Conservation (phyloP, 2,113 vertebrate genomes). For the Sus scrofa region T2T-Sscrofa CM000824.6:121680001-121680500, state of each 20-base stretch:
- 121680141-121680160: not conserved
- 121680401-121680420: not conserved
- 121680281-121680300: not conserved
- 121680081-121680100: not conserved
- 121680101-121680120: not conserved
- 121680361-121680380: not conserved
- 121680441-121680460: not conserved
- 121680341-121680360: not conserved
- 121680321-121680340: not conserved
- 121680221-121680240: not conserved
- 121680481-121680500: not conserved
- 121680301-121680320: not conserved
- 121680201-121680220: not conserved
- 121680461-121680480: not conserved
- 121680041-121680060: not conserved
- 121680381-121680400: accelerated
- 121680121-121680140: too few relatives aligned
- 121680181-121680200: not conserved
- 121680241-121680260: not conserved
- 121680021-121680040: not conserved
- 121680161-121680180: not conserved
- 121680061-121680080: not conserved
- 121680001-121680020: not conserved
- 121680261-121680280: not conserved
- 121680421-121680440: too few relatives aligned